A percentile compares a stretch with the other conserved stretches of the same genome.
Evolutionary conservation across 2,888 invertebrate genomes (phyloP).

Genomic region (Agrochola litura): DNA sequence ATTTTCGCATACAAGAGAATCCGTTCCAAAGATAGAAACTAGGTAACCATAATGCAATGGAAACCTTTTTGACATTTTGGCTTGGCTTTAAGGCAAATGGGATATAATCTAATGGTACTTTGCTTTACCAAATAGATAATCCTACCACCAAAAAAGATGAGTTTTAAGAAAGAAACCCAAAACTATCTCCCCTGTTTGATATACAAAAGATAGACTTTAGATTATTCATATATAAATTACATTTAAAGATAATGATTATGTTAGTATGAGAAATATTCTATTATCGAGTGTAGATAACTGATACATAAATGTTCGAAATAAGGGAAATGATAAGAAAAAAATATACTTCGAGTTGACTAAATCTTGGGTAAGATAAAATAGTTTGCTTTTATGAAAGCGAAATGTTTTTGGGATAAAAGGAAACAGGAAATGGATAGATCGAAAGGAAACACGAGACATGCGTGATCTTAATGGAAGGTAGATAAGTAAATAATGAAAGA

Average conservation of each 20-base stretch:
- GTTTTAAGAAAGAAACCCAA: neutral
- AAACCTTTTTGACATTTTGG: slow-evolving; percentile 9
- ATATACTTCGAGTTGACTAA: neutral
- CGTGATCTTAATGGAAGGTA: neutral
- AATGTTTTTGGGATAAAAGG: slow-evolving; percentile 16
- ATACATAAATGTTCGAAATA: neutral
- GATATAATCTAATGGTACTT: neutral
- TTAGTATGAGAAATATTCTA: neutral
- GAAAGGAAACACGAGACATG: slow-evolving; percentile 3
- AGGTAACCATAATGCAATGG: slow-evolving; percentile 13
- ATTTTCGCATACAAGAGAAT: neutral
- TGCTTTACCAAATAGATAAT: neutral
- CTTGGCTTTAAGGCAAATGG: neutral
- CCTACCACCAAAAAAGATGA: neutral
- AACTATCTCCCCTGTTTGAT: neutral
- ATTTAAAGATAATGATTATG: neutral
- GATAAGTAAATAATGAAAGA: slow-evolving; percentile 14
- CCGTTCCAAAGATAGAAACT: slow-evolving; percentile 2
- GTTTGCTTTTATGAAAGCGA: slow-evolving; percentile 9
- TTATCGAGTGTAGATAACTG: neutral
- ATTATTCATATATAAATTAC: neutral
- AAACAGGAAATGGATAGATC: slow-evolving; percentile 33
- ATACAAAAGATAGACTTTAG: neutral
- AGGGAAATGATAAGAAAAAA: neutral
- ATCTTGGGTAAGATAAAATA: slow-evolving; percentile 16